These are phyloP conservation scores for Arctocebus calabarensis DNA, from an alignment of 2,797 vertebrate genomes.

Conservation along the genomic window DNA sequence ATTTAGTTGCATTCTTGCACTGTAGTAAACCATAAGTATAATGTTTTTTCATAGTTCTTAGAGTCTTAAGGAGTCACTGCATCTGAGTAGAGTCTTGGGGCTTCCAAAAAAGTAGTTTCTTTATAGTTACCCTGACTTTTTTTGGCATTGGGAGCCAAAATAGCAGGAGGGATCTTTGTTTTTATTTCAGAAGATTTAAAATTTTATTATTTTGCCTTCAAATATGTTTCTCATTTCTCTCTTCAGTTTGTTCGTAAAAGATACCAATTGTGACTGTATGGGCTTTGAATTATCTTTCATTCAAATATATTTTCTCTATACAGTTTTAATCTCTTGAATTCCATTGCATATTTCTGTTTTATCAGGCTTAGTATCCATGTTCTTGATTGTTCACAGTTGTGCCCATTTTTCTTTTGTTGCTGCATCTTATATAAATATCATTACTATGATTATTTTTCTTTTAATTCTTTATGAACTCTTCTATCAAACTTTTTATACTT, in stretches of 20 bases:
- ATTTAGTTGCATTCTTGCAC: not conserved
- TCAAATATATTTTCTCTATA: not conserved
- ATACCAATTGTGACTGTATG: not conserved
- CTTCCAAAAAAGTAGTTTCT: not conserved
- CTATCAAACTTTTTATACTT: not conserved
- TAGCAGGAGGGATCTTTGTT: not conserved
- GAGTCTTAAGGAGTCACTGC: not conserved
- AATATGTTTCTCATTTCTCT: not conserved
- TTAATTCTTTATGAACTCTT: not conserved
- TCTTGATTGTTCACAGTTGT: too few species aligned
- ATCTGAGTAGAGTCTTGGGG: too few species aligned
- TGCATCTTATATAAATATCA: too few species aligned
- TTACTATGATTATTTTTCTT: not conserved
- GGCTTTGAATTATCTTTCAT: not conserved
- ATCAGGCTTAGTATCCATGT: too few species aligned
- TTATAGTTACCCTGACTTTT: not conserved
- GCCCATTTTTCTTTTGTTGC: too few species aligned
- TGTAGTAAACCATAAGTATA: not conserved
- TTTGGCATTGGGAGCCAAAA: not conserved
- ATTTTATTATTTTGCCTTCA: not conserved
- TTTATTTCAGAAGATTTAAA: not conserved
- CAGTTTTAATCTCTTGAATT: not conserved
- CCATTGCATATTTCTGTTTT: not conserved
- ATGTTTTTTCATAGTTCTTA: not conserved
- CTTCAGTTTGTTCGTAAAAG: not conserved